These are phyloP conservation scores for Pangasius sanitwongsei DNA, from an alignment of 2,797 vertebrate genomes.

Conservation along the genomic window DNA sequence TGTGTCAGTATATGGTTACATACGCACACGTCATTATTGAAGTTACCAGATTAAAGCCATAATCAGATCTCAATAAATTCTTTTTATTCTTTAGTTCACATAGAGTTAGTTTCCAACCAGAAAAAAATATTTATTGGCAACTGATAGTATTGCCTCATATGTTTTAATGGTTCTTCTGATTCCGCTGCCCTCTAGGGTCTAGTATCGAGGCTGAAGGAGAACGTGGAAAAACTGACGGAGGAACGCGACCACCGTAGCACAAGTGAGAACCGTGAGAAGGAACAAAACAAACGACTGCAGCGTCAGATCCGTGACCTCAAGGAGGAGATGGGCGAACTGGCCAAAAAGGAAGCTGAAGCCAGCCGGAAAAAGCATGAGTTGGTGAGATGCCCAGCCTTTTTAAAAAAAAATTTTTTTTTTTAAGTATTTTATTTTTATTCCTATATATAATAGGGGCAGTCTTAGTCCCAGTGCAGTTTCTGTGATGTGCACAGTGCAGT, in stretches of 20 bases:
- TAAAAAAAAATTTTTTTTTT: too few species aligned
- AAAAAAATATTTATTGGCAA: not conserved
- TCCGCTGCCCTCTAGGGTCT: constrained; percentile 71
- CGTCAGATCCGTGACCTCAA: constrained; percentile 86
- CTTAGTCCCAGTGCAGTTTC: not conserved
- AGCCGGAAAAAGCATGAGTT: constrained; percentile 89
- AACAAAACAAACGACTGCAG: constrained; percentile 87
- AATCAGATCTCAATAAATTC: not conserved
- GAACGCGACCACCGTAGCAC: constrained; percentile 82
- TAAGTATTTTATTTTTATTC: too few species aligned
- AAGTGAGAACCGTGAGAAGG: constrained; percentile 84
- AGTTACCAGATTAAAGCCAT: not conserved
- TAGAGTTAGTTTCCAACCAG: not conserved
- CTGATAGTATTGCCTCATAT: not conserved
- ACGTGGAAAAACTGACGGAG: constrained; percentile 87
- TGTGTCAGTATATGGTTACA: not conserved
- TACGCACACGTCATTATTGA: not conserved
- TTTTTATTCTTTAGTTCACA: not conserved
- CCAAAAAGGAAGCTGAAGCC: constrained; percentile 85
- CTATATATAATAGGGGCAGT: not conserved
- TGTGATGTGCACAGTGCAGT: not conserved
- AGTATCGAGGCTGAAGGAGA: constrained; percentile 84
- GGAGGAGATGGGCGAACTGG: constrained; percentile 86
- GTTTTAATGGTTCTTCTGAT: not conserved
- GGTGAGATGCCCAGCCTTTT: constrained; percentile 68